Percentiles rank a stretch among this genome's conserved stretches.
Evolutionary conservation across 2,113 vertebrate species (phyloP).

Genomic region (Illadopsis cleaveri): DNA sequence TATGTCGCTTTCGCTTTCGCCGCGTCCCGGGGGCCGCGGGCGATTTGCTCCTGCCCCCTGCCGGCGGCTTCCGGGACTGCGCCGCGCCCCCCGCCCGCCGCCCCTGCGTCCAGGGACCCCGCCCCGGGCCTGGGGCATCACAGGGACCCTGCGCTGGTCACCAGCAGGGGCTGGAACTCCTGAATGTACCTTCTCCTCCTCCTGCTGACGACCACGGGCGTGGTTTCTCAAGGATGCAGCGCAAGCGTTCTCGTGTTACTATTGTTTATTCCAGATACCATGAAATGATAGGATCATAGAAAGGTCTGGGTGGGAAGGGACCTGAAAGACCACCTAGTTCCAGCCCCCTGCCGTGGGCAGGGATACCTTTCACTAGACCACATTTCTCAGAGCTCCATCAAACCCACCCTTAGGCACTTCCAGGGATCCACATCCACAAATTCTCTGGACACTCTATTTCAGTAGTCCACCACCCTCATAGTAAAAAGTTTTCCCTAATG

Average conservation of each 20-base stretch:
- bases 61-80: neutral
- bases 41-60: conserved; percentile 15
- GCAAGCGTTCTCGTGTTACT: neutral
- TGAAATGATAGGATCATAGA: no score
- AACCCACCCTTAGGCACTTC: neutral
- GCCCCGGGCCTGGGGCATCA: accelerated
- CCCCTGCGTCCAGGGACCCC: accelerated
- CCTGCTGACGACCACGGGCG: accelerated
- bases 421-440: neutral
- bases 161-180: neutral
- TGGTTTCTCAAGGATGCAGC: accelerated
- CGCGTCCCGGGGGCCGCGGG: accelerated
- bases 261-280: neutral
- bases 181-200: accelerated
- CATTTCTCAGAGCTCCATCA: neutral
- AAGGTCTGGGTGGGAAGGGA: neutral
- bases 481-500: neutral
- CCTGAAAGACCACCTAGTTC: neutral
- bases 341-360: neutral
- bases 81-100: no score
- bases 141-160: accelerated
- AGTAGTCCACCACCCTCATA: no score
- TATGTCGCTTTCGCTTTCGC: accelerated
- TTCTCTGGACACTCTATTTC: neutral
- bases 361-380: neutral